Evolutionary conservation across 2,113 vertebrate genomes (phyloP).

Genomic region (Silurus asotus): DNA sequence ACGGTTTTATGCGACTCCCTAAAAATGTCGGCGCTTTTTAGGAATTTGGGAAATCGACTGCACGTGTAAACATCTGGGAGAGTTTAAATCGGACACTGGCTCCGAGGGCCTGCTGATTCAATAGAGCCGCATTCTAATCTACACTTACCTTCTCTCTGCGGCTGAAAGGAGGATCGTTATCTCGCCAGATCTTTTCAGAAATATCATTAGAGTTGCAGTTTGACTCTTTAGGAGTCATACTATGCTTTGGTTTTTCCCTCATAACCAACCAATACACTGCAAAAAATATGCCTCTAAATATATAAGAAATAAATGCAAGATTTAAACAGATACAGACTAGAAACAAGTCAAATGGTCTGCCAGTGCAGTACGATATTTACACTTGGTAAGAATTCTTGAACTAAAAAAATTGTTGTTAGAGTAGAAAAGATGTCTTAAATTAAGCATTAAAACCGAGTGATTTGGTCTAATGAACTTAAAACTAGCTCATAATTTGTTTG

Average conservation of each 20-base stretch:
- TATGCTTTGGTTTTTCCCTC: background rate
- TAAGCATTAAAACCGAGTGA: too few species aligned
- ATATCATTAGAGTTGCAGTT: background rate
- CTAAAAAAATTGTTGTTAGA: too few species aligned
- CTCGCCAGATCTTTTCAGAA: conserved; percentile 11
- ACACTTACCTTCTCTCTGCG: background rate
- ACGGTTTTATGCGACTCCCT: background rate
- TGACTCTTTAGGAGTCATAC: background rate
- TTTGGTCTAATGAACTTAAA: too few species aligned
- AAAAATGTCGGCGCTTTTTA: background rate
- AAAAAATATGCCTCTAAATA: too few species aligned
- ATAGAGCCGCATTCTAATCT: conserved; percentile 26
- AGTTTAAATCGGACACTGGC: conserved; percentile 45
- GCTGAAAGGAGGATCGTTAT: background rate
- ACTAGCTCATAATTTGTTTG: too few species aligned
- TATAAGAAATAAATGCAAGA: too few species aligned
- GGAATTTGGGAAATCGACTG: conserved; percentile 27
- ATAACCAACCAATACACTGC: too few species aligned
- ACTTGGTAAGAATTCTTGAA: too few species aligned
- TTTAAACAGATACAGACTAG: too few species aligned
- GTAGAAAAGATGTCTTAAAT: too few species aligned
- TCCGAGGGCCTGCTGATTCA: conserved; percentile 37
- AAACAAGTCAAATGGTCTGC: too few species aligned
- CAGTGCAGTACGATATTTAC: too few species aligned
- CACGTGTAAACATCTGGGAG: conserved; percentile 53